These are phyloP conservation scores for Ooceraea biroi DNA, from an alignment of 1,140 invertebrate genomes.

Conservation along the genomic window DNA sequence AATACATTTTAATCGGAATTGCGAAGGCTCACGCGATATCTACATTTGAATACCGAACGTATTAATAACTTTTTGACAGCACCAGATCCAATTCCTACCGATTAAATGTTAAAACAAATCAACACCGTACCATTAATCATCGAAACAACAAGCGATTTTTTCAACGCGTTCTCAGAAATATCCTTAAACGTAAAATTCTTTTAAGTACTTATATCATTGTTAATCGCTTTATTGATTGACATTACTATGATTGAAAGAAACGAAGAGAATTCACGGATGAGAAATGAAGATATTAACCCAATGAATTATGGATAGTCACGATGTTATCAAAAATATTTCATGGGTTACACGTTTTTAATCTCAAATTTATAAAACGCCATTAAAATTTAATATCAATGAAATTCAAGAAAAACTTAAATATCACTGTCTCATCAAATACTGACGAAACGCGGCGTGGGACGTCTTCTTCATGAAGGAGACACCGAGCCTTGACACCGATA, in stretches of 20 bases:
- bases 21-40: neutral
- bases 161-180: neutral
- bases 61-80: slow-evolving; percentile 28
- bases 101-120: neutral
- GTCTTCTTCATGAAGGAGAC: slow-evolving; percentile 35
- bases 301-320: neutral
- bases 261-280: neutral
- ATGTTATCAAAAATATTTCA: neutral
- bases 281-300: neutral
- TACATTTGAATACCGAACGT: slow-evolving; percentile 34
- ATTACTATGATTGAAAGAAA: neutral
- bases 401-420: slow-evolving; percentile 22
- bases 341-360: neutral
- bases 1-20: slow-evolving; percentile 62
- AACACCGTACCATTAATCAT: neutral
- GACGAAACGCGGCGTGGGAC: neutral
- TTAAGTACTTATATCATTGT: neutral
- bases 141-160: neutral
- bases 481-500: slow-evolving; percentile 68
- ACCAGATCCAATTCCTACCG: neutral
- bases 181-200: neutral
- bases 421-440: slow-evolving; percentile 17
- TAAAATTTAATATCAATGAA: slow-evolving; percentile 15
- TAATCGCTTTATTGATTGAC: neutral
- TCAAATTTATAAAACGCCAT: neutral